phyloP scores from a whole-genome alignment of 2,888 invertebrate genomes.

The Apomyelois bistriatella region DNA sequence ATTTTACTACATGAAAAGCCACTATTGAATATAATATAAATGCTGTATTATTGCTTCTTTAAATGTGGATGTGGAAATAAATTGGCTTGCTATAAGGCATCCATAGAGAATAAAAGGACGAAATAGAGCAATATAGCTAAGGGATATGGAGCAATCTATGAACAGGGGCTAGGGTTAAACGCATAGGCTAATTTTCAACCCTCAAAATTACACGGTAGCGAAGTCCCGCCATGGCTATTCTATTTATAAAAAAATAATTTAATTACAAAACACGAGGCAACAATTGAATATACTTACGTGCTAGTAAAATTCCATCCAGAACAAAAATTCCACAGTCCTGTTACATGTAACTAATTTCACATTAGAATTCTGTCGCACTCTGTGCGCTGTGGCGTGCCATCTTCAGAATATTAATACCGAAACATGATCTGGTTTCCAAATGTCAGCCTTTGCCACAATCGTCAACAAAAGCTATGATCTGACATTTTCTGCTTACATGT shows the following conservation, averaged over 20 bases:
- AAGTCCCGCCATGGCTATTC: no score
- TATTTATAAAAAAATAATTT: no score
- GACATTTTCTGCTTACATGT: conserved; percentile 20
- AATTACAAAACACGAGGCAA: no score
- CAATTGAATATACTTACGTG: background rate
- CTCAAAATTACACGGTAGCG: no score
- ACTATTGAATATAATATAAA: background rate
- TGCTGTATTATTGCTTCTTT: background rate
- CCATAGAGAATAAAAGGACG: no score
- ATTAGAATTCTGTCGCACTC: conserved; percentile 25
- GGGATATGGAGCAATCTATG: no score
- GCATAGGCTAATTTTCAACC: no score
- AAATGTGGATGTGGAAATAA: no score
- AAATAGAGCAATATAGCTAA: no score
- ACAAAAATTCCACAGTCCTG: conserved; percentile 11
- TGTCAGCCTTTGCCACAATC: conserved; percentile 24
- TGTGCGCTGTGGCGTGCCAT: conserved; percentile 20
- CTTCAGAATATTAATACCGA: conserved; percentile 29
- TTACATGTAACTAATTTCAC: conserved; percentile 20
- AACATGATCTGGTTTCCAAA: conserved; percentile 37
- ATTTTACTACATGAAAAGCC: conserved; percentile 1
- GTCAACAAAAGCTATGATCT: conserved; percentile 21
- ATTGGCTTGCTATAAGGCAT: no score
- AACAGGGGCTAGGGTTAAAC: no score
- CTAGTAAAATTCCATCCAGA: background rate